These are phyloP conservation scores for Brachynemurus nebulosus DNA, from an alignment of 2,888 invertebrate genomes.

Conservation along the genomic window DNA sequence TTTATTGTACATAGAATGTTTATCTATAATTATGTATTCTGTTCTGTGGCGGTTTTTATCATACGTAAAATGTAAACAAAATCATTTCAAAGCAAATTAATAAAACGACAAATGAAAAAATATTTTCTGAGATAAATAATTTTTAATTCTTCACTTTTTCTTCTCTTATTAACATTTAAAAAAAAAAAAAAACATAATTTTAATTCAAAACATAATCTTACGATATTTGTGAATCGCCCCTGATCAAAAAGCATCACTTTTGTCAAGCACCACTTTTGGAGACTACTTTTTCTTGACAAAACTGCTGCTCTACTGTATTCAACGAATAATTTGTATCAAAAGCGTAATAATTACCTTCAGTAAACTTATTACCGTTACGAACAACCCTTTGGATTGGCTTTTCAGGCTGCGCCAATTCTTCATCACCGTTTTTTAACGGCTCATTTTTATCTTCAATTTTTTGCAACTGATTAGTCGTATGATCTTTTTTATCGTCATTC, in stretches of 20 bases:
- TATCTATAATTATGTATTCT: no score
- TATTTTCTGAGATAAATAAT: conserved; percentile 1
- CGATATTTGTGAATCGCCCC: no score
- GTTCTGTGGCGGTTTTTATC: no score
- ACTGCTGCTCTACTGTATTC: background rate
- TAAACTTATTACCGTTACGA: conserved; percentile 56
- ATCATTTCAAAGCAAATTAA: no score
- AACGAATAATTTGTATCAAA: conserved; percentile 26
- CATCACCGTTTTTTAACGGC: conserved; percentile 19
- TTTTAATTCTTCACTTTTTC: no score
- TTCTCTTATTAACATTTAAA: no score
- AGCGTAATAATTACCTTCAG: conserved; percentile 45
- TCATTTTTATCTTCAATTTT: conserved; percentile 16
- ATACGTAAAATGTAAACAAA: no score
- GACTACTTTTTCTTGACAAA: background rate
- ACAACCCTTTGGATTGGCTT: conserved; percentile 39
- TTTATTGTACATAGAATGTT: no score
- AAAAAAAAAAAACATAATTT: no score
- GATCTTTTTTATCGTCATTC: conserved; percentile 12
- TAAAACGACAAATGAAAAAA: background rate
- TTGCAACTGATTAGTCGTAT: conserved; percentile 24
- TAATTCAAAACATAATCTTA: no score
- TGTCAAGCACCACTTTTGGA: background rate
- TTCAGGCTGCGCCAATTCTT: conserved; percentile 35
- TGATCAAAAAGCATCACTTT: no score